phyloP scores from a whole-genome alignment of 2,113 vertebrate genomes.

The Prunella himalayana region DNA sequence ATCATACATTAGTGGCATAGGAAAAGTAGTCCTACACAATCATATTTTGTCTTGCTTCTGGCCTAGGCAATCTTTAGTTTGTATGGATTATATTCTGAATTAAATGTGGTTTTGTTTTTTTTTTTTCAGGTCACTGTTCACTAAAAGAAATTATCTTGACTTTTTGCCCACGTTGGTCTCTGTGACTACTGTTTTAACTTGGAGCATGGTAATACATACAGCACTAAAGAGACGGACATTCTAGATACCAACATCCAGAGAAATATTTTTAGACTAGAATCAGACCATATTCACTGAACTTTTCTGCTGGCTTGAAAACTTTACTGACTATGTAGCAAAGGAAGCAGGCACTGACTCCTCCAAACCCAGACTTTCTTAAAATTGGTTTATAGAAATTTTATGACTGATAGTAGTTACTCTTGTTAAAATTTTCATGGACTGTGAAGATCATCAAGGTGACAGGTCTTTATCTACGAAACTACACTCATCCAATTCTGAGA shows the following conservation, averaged over 20 bases:
- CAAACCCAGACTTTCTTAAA: not conserved
- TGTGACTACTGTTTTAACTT: not conserved
- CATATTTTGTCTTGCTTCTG: not conserved
- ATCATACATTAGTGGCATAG: not conserved
- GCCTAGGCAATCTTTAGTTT: not conserved
- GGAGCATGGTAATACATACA: not conserved
- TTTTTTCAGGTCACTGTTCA: not conserved
- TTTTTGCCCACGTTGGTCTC: not conserved
- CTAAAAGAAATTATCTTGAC: not conserved
- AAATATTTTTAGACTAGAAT: not conserved
- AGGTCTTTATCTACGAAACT: not conserved
- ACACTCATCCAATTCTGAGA: not conserved
- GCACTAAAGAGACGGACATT: not conserved
- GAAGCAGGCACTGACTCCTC: not conserved
- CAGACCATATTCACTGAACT: not conserved
- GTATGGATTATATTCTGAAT: not conserved
- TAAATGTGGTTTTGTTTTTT: not conserved
- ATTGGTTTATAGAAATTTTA: not conserved
- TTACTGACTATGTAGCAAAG: not conserved
- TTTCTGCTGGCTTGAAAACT: not conserved
- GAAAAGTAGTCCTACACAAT: not conserved
- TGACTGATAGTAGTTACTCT: not conserved
- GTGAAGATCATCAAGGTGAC: not conserved
- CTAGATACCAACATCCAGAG: not conserved
- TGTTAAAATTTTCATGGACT: not conserved